A percentile compares a stretch with the other conserved stretches of the same genome.
Evolutionary conservation across 1,140 invertebrate species (phyloP).

Genomic region (Dermatophagoides farinae): DNA sequence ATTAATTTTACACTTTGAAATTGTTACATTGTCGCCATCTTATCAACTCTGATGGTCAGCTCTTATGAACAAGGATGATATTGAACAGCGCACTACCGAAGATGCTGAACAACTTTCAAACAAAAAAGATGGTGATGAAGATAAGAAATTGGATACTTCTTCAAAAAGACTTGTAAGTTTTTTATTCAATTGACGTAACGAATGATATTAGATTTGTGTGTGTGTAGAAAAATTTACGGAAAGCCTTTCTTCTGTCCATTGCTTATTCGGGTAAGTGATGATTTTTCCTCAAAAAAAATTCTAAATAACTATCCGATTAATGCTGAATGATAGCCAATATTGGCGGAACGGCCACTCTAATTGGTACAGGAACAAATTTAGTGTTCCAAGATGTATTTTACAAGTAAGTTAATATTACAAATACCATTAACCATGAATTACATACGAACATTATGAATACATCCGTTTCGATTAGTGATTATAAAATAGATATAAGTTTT

Average conservation of each 20-base stretch:
- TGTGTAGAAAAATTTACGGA: constrained; percentile 15
- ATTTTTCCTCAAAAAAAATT: not conserved
- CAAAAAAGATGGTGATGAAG: too few relatives aligned
- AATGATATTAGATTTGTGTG: too few relatives aligned
- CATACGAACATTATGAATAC: not conserved
- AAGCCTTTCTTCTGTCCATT: constrained; percentile 38
- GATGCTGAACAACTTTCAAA: too few relatives aligned
- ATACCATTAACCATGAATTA: not conserved
- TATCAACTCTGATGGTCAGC: not conserved
- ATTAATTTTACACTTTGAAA: not conserved
- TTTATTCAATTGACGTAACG: too few relatives aligned
- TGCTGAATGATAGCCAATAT: constrained; percentile 32
- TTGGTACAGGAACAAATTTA: constrained; percentile 70
- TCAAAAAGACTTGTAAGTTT: too few relatives aligned
- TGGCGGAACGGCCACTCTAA: constrained; percentile 64
- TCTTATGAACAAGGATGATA: not conserved
- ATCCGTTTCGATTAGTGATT: constrained; percentile 12
- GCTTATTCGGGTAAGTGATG: constrained; percentile 40
- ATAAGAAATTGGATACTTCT: too few relatives aligned
- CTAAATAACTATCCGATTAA: not conserved
- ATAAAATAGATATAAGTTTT: constrained; percentile 36
- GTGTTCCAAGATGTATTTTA: constrained; percentile 44
- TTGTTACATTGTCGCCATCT: not conserved
- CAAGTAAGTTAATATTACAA: not conserved
- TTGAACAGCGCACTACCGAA: not conserved